A percentile compares a stretch with the other conserved stretches of the same genome.
Conservation (phyloP, 2,888 invertebrate species). For the Cephus nigrinus region DNA sequence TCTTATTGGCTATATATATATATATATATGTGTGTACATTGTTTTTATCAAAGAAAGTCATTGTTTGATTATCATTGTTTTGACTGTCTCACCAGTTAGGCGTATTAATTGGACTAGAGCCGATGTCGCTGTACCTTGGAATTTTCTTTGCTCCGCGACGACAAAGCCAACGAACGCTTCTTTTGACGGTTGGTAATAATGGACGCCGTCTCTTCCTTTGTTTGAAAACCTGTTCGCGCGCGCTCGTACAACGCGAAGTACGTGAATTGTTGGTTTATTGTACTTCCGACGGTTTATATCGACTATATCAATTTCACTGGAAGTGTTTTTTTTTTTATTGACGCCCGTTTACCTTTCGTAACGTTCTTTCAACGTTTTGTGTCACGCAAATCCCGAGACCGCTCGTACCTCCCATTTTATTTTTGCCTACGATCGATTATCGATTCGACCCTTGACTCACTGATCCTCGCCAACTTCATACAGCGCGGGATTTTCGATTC, state of each 20-base stretch:
- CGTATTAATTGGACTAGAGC: not conserved
- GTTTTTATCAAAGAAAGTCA: not conserved
- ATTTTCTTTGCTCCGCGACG: not conserved
- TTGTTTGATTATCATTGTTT: not conserved
- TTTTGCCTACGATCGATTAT: not conserved
- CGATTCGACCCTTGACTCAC: not conserved
- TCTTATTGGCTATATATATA: not conserved
- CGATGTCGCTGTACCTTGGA: not conserved
- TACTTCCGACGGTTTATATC: not conserved
- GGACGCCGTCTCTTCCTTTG: conserved; percentile 25
- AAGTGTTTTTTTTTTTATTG: not conserved
- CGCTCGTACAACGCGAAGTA: not conserved
- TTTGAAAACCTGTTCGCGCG: conserved; percentile 45
- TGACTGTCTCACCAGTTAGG: not conserved
- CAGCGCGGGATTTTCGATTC: not conserved
- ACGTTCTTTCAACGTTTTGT: not conserved
- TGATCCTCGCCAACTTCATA: not conserved
- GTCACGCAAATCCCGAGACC: not conserved
- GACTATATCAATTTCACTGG: not conserved
- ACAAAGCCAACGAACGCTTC: not conserved
- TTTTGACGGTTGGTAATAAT: not conserved
- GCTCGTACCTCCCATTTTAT: not conserved
- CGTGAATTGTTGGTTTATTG: not conserved
- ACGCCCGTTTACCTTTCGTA: not conserved
- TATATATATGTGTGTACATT: not conserved